Evolutionary conservation across 2,888 invertebrate species (phyloP).

Genomic region (Adela reaumurella): DNA sequence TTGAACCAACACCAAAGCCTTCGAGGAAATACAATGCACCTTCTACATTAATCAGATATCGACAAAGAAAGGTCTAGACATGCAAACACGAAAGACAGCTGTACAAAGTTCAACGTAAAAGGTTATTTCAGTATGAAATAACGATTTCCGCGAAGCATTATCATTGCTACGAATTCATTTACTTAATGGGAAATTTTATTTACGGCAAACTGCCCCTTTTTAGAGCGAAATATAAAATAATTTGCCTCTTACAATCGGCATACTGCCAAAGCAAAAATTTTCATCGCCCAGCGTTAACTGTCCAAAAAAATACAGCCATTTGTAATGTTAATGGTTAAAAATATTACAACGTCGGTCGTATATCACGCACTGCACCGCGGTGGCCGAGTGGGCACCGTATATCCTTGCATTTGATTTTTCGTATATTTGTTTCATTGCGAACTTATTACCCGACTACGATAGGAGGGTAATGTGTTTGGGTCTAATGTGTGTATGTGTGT

Average conservation of each 20-base stretch:
- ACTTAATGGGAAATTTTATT: constrained; percentile 51
- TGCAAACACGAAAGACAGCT: no score
- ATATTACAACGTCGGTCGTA: constrained; percentile 39
- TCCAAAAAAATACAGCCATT: constrained; percentile 30
- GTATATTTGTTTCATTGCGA: constrained; percentile 25
- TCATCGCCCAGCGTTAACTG: constrained; percentile 8
- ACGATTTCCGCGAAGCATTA: not conserved
- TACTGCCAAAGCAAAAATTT: constrained; percentile 1
- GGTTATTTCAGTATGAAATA: no score
- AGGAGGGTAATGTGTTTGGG: no score
- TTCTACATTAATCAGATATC: no score
- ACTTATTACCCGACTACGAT: constrained; percentile 2
- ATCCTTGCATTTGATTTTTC: constrained; percentile 33
- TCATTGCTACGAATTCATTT: constrained; percentile 37
- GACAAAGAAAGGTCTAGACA: no score
- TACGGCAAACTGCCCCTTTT: constrained; percentile 19
- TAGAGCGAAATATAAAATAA: constrained; percentile 35
- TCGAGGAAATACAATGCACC: no score
- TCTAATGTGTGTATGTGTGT: no score
- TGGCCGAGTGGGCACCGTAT: not conserved
- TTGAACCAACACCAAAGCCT: no score
- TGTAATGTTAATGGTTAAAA: constrained; percentile 48
- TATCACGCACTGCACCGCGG: constrained; percentile 30
- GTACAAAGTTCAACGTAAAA: no score
- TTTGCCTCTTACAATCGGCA: constrained; percentile 12